phyloP scores from a whole-genome alignment of 2,797 vertebrate species.

The Helostoma temminkii region DNA sequence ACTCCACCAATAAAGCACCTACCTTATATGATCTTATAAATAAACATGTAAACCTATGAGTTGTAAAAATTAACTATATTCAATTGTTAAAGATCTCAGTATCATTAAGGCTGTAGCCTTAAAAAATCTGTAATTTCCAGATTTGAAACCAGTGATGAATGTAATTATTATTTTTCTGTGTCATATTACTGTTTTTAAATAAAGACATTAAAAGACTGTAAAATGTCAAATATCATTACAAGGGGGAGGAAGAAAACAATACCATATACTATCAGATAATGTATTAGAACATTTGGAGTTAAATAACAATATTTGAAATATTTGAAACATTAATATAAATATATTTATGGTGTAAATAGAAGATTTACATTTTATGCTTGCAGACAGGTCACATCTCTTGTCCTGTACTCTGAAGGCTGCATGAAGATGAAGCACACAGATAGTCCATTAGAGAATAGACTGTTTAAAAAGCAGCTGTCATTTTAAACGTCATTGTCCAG shows the following conservation, averaged over 20 bases:
- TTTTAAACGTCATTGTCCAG: too few species aligned
- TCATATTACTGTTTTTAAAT: conserved; percentile 60
- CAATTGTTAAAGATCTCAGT: conserved; percentile 19
- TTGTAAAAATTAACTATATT: conserved; percentile 25
- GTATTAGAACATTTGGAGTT: too few species aligned
- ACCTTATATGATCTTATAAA: conserved; percentile 45
- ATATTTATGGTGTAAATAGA: too few species aligned
- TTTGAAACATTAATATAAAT: too few species aligned
- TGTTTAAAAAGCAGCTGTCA: too few species aligned
- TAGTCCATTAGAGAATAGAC: too few species aligned
- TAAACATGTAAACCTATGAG: conserved; percentile 48
- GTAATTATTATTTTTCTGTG: conserved; percentile 45
- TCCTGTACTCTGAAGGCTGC: too few species aligned
- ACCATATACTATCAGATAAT: too few species aligned
- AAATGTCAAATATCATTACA: neutral
- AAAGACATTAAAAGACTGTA: conserved; percentile 28
- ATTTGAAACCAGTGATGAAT: conserved; percentile 33
- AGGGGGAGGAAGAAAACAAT: neutral
- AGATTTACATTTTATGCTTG: too few species aligned
- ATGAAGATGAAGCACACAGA: too few species aligned
- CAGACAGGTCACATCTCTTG: too few species aligned
- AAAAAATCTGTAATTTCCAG: conserved; percentile 23
- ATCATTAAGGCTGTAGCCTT: conserved; percentile 29
- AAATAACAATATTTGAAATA: too few species aligned
- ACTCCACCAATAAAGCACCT: conserved; percentile 45